Evolutionary conservation across 2,113 vertebrate genomes (phyloP), one percentile per base, ranked within the genome.

Genomic region (Isurus oxyrinchus): DNA sequence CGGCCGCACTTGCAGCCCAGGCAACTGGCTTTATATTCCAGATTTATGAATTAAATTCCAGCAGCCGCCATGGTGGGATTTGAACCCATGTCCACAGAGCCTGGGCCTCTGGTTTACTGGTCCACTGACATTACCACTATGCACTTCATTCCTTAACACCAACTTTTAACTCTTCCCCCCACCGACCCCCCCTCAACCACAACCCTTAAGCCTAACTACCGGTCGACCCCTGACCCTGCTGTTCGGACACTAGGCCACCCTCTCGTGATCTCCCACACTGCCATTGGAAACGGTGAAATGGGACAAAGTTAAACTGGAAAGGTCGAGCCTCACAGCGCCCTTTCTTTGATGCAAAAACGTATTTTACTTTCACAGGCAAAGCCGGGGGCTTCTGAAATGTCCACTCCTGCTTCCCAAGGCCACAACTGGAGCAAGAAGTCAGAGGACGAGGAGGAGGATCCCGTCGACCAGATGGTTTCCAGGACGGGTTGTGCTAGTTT

Each of bases 401-500:
- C 98, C 0, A 96, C 97, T 0, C 25, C 97, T 35, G 76, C 81
- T 7, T 96, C 98, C 3, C 97, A 97, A 0, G 97, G 98, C 0
- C 99, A 99, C 69, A 96, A 97, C 96, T 97, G 98, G 97, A 97
- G 96, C 96, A 97, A 90, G 23, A 96, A 96, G 35, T 97, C 97
- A 19, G 97, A 97, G 8, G 96, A 97, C 57, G 98, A 98, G 0
- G 98, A 97, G 23, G 98, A 98, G 6, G 99, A 99, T 96, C 99
- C 98, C 0, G 96, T 99, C 96, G 99, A 99, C 0, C 97, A 96
- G 96, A 98, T 98, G 98, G 98, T 99, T 96, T 97, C 97, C 0
- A 98, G 98, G 63, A 99, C 98, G 0, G 99, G 99, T 86, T 99
- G 99, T 63, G 97, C 98, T 1, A 97, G 97, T 31, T 98, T 98